Evolutionary conservation across 2,888 invertebrate genomes (phyloP), one percentile per base, ranked within the genome.

Genomic region (Sycophila texana): DNA sequence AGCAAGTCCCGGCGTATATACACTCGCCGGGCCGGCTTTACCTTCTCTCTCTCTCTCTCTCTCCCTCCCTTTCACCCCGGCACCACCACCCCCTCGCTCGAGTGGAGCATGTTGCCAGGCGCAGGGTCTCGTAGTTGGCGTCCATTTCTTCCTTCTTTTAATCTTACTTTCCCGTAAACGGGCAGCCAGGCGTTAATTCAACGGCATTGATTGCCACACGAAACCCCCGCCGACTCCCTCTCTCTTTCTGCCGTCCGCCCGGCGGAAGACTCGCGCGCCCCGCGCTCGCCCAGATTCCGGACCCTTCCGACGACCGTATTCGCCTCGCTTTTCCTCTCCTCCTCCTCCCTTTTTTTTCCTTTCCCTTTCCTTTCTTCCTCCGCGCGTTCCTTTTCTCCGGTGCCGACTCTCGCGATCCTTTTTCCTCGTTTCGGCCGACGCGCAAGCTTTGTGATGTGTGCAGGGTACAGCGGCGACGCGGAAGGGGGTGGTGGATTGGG

Each of bases 131-230:
- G 16, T 61, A 65, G 74, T 76, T 67, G 87, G 84, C 89, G 88
- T 87, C 88, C 88, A 88, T 89, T 89, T 87, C 88, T 88, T 88
- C 86, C 86, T 89, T 87, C 89, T 89, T 89, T 89, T 89, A 89
- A 89, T 89, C 89, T 89, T 88, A 88, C 89, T 89, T 85, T 88
- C 86, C 88, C 88, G 87, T 89, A 89, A 89, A 89, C 89, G 89
- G 86, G 86, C 88, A 89, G 89, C 87, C 89, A 88, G 89, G 89
- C 89, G 89, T 89, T 89, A 89, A 89, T 89, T 89, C 89, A 88
- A 87, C 88, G 87, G 89, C 89, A 89, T 89, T 89, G 89, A 89
- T 89, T 89, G 89, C 89, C 88, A 87, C 88, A 74, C 71, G 87
- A 87, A 86, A 84, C 86, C 84, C 85, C 85, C 82, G 81, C 85